These are phyloP conservation scores for Cygnus buccinator DNA, from an alignment of 2,113 vertebrate genomes.

Conservation along the genomic window DNA sequence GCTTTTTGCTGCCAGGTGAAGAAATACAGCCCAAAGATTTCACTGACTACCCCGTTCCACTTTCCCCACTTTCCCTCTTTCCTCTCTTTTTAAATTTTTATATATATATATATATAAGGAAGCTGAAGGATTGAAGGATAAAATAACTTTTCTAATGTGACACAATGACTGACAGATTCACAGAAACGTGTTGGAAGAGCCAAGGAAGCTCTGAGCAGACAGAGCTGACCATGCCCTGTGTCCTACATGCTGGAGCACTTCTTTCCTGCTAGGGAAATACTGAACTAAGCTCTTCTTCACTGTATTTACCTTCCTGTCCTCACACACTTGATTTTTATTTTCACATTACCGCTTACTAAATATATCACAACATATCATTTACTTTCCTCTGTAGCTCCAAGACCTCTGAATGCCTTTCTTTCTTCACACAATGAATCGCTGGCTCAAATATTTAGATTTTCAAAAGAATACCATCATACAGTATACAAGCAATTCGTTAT, in stretches of 20 bases:
- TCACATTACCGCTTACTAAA: conserved; percentile 27
- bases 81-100: no score
- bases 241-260: neutral
- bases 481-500: conserved; percentile 66
- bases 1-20: neutral
- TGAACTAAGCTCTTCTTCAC: neutral
- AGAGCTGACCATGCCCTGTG: no score
- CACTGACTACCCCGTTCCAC: neutral
- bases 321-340: neutral
- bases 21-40: neutral
- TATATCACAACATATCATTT: conserved; percentile 33
- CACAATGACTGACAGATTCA: neutral
- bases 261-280: conserved; percentile 11
- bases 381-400: neutral
- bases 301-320: conserved; percentile 2
- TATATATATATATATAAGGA: no score
- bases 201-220: neutral
- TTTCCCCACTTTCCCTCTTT: no score
- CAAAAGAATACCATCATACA: neutral
- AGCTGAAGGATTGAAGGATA: neutral
- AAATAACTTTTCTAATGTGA: neutral
- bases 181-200: neutral
- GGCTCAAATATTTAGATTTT: conserved; percentile 57
- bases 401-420: conserved; percentile 43
- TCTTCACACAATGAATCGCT: neutral